Base-by-base conservation (phyloP, 2,797 vertebrate species). In the Melanotaenia parkinsoni region DNA sequence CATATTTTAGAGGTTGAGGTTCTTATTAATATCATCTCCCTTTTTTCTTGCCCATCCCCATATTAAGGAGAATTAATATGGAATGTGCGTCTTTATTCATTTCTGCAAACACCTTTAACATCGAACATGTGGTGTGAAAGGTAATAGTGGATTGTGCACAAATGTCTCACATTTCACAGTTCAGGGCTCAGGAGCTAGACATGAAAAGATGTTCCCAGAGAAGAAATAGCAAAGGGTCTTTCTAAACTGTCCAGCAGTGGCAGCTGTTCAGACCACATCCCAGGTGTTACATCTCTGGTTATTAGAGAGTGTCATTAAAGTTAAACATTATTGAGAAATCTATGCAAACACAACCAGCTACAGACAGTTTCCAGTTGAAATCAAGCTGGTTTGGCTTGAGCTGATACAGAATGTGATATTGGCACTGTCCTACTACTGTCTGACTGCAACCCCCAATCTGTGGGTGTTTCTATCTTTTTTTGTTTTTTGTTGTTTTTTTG, bases 381-480 rank as follows among this genome's bases (percentile, higher is more conserved):
- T 76, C 45, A 5, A 54, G 58, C 50, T 66, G 47, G 47, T 71
- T 72, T 64, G 51, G 43, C 63, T 45, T 60, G 59, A 43, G 69
- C 72, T 68, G 58, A 61, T 80, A 51, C 9, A 72, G 58, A 66
- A 59, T 58, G 75, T 78, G 71, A 85, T 85, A 86, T 66, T 87
- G 83, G 79, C 74, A 77, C 70, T 67, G 81, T 70, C 28, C 65
- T 30, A 14, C 64, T 63, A 60, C 35, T 68, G 63, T 68, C 76
- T 76, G 63, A 83, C 67, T 79, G 66, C 70, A 88, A 70, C 86
- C 80, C 40, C 58, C 67, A 84, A 81, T 91, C 86, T 92, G 81
- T 40, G 67, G 85, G 77, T 80, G 87, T 88, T 81, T 70, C 71
- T 90, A 81, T 81, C 62, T 75, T 50, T 24, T 66, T 72, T 77